A percentile compares a stretch with the other conserved stretches of the same genome.
Conservation (phyloP, 2,888 invertebrate genomes). For the Drosophila nr. medialis region DNA sequence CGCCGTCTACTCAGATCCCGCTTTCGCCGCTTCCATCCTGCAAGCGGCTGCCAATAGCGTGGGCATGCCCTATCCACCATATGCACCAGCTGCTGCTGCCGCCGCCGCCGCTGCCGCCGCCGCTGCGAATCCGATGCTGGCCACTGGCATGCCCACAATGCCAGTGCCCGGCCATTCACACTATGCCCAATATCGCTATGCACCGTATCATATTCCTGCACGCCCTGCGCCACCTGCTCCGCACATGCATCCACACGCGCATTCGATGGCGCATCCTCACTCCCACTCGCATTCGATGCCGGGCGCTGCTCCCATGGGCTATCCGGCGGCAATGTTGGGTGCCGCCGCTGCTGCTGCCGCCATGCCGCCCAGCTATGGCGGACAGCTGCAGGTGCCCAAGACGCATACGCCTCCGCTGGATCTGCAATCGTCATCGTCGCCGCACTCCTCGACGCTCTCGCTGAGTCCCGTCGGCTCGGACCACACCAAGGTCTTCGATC, state of each 20-base stretch:
- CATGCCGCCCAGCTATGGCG: conserved; percentile 73
- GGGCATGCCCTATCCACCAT: conserved; percentile 88
- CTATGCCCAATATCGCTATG: conserved; percentile 84
- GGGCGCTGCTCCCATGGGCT: conserved; percentile 57
- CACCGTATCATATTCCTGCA: conserved; percentile 86
- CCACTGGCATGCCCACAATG: conserved; percentile 85
- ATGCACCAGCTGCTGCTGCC: conserved; percentile 83
- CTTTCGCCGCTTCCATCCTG: conserved; percentile 95
- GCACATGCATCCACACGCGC: conserved; percentile 84
- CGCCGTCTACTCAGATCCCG: conserved; percentile 96
- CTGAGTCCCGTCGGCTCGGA: conserved; percentile 84
- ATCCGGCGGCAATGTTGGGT: conserved; percentile 71
- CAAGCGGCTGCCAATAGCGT: conserved; percentile 94
- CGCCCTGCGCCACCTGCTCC: conserved; percentile 82
- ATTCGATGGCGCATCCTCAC: conserved; percentile 71
- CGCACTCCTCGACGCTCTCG: conserved; percentile 84
- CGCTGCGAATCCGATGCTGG: conserved; percentile 85
- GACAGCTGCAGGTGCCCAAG: conserved; percentile 76
- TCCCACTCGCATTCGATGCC: conserved; percentile 59
- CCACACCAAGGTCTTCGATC: conserved; percentile 84
- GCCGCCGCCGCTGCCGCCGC: conserved; percentile 66
- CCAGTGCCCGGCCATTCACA: conserved; percentile 85
- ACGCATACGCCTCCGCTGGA: conserved; percentile 84
- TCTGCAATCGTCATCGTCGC: conserved; percentile 83
- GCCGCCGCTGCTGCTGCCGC: conserved; percentile 55